Base-by-base conservation (phyloP, 2,888 invertebrate genomes). In the Arctia plantaginis region DNA sequence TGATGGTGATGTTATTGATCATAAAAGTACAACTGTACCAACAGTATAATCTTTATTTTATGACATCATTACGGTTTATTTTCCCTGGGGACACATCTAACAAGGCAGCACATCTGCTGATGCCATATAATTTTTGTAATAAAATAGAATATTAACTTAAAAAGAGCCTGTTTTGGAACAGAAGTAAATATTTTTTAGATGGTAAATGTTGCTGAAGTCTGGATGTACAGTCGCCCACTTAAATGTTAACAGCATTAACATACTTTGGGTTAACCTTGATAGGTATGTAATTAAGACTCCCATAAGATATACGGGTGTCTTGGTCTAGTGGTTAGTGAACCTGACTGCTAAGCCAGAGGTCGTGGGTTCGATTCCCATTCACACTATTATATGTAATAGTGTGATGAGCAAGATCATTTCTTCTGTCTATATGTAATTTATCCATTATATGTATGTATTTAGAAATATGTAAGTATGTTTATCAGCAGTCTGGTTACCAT, bases 41-140 rank as follows among this genome's bases (percentile, higher is more conserved):
- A 13, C 55, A 30, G 27, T 62, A 59, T 20, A 55, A 30, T 30
- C 59, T 69, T 69, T 69, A 69, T 62, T 62, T 69, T 69, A 69
- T 62, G 69, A 55, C 39, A 30, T 27, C 41, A 59, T 69, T 18
- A 69, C 41, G 15, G 27, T 69, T 69, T 69, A 69, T 35, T 69
- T 69, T 69, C 68, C n/a, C n/a, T 23, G 20, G 41, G 59, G 59
- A 69, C 23, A 51, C 23, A 30, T 69, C 27, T 59, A 20, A 55
- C 59, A 41, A 69, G 13, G 59, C 15, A 67, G 30, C 30, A 23
- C 39, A 59, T 41, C 59, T 59, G 69, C 59, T 62, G 30, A 41
- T 30, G 62, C 62, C 62, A 18, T 27, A 62, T 62, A 62, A 30
- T 18, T 62, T 18, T 62, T 27, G 62, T 62, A 62, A 62, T 66